Conservation (phyloP, 2,888 invertebrate genomes). For the Drosophila neonasuta region DNA sequence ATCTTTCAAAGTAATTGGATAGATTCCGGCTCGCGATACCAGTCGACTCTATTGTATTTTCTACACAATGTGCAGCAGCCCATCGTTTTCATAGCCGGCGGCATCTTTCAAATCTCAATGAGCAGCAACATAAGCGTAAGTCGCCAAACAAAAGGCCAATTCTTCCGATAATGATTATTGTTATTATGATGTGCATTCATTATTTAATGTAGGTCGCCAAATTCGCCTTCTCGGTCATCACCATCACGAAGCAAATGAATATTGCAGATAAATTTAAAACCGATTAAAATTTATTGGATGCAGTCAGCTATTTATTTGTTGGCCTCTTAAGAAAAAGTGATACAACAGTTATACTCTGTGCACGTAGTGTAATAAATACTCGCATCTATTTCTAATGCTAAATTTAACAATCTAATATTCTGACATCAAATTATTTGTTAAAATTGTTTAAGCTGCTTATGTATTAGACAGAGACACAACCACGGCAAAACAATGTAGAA, state of each 20-base stretch:
- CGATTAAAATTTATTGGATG: constrained; percentile 24
- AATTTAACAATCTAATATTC: not conserved
- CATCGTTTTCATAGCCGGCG: constrained; percentile 61
- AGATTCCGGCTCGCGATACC: constrained; percentile 56
- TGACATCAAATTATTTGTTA: not conserved
- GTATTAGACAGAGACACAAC: not conserved
- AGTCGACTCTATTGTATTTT: constrained; percentile 60
- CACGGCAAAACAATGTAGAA: not conserved
- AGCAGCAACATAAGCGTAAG: constrained; percentile 69
- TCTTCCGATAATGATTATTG: not conserved
- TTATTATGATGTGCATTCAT: not conserved
- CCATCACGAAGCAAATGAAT: constrained; percentile 63
- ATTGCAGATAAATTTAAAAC: constrained; percentile 62
- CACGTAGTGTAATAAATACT: not conserved
- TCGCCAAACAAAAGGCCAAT: not conserved
- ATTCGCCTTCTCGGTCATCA: constrained; percentile 69
- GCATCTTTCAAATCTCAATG: constrained; percentile 64
- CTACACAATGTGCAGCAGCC: constrained; percentile 68
- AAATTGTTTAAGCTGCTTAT: not conserved
- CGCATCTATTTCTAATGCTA: not conserved
- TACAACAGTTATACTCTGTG: not conserved
- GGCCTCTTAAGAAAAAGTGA: constrained; percentile 3
- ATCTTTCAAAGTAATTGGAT: constrained; percentile 75
- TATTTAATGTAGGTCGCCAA: constrained; percentile 61
- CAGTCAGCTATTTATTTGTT: not conserved